Percentiles rank a stretch among this genome's conserved stretches.
Evolutionary conservation across 1,140 invertebrate genomes (phyloP).

Genomic region (Drosophila triauraria): DNA sequence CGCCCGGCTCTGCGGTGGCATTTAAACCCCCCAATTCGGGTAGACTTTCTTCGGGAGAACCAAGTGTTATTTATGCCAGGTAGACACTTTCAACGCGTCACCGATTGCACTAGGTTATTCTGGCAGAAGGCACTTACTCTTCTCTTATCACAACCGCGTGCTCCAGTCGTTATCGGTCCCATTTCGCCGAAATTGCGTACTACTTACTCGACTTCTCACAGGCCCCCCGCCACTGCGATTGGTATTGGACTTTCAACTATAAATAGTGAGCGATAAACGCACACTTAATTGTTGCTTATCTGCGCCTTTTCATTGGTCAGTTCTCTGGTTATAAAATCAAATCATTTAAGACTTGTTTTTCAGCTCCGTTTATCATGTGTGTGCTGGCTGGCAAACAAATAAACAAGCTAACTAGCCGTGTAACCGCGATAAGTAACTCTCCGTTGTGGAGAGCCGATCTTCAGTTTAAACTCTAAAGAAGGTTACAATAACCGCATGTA

Average conservation of each 20-base stretch:
- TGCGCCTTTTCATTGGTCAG: conserved; percentile 25
- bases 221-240: conserved; percentile 25
- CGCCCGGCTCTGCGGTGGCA: background rate
- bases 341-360: conserved; percentile 36
- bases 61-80: conserved; percentile 39
- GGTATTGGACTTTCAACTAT: conserved; percentile 54
- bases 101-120: conserved; percentile 47
- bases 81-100: conserved; percentile 62
- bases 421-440: conserved; percentile 16
- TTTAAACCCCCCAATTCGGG: background rate
- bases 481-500: conserved; percentile 11
- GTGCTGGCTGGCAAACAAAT: conserved; percentile 5
- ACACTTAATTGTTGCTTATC: conserved; percentile 35
- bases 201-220: conserved; percentile 49
- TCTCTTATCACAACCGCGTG: conserved; percentile 44
- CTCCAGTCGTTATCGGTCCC: conserved; percentile 29
- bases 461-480: background rate
- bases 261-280: conserved; percentile 39
- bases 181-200: conserved; percentile 60
- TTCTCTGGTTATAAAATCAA: conserved; percentile 28
- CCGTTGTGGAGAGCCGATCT: conserved; percentile 15
- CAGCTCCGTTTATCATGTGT: conserved; percentile 20
- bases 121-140: conserved; percentile 26
- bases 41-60: conserved; percentile 15
- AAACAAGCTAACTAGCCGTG: conserved; percentile 22